These are phyloP conservation scores for Pantherophis guttatus DNA, from an alignment of 2,113 vertebrate genomes.

Conservation along the genomic window DNA sequence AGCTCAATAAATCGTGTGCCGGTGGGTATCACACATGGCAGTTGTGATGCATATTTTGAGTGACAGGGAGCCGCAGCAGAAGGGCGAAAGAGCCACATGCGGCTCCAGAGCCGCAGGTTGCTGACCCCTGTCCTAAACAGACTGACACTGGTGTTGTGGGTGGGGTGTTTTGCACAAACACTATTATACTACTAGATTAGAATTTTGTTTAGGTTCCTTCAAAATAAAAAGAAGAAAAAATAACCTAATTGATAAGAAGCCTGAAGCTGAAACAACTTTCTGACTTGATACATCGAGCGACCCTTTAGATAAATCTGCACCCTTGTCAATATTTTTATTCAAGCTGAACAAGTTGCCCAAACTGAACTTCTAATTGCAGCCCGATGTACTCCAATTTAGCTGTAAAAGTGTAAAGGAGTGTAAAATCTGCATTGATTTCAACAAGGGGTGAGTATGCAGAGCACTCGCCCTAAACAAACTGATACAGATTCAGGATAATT, in stretches of 20 bases:
- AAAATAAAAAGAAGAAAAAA: not conserved
- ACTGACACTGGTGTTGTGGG: not conserved
- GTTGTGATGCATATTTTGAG: too few relatives aligned
- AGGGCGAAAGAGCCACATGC: too few relatives aligned
- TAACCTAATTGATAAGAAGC: not conserved
- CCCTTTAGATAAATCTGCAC: not conserved
- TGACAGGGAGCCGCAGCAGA: too few relatives aligned
- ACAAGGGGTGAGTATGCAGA: not conserved
- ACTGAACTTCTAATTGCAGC: not conserved
- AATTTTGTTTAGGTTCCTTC: not conserved
- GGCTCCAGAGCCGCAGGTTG: too few relatives aligned
- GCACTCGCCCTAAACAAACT: not conserved
- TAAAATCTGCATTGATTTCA: not conserved
- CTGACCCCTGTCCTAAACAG: not conserved
- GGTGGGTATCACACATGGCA: too few relatives aligned
- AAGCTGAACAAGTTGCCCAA: not conserved
- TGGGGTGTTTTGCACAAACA: not conserved
- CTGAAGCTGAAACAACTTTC: not conserved
- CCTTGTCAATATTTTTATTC: not conserved
- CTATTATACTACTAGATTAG: not conserved
- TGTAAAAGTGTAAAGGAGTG: not conserved
- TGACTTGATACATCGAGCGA: not conserved
- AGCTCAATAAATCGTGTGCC: too few relatives aligned
- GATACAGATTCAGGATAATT: not conserved
- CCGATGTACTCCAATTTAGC: not conserved